These are phyloP conservation scores for Pelosia muscerda DNA, from an alignment of 2,888 invertebrate species.

Conservation along the genomic window DNA sequence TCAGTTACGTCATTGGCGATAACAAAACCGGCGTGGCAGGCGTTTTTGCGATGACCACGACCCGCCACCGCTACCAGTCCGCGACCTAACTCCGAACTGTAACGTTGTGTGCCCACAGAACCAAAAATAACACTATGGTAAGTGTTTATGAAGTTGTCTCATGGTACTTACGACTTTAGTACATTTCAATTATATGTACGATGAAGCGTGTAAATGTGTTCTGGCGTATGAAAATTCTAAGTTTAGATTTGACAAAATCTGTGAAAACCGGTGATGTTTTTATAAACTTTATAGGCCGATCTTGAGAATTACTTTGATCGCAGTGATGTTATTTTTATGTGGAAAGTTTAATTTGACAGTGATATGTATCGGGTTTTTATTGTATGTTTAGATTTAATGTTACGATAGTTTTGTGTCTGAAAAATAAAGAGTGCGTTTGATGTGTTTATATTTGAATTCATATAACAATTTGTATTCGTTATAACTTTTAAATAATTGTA, in stretches of 20 bases:
- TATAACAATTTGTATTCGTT: not conserved
- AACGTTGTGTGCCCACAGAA: slow-evolving; percentile 44
- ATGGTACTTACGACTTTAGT: slow-evolving; percentile 10
- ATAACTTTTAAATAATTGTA: not conserved
- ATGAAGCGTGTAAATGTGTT: not conserved
- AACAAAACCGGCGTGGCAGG: slow-evolving; percentile 48
- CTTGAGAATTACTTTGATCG: slow-evolving; percentile 21
- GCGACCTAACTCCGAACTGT: slow-evolving; percentile 39
- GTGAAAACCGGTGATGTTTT: slow-evolving; percentile 41
- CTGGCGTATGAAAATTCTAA: not conserved
- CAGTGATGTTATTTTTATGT: slow-evolving; percentile 16
- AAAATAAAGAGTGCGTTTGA: not conserved
- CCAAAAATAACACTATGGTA: slow-evolving; percentile 50
- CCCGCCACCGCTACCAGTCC: slow-evolving; percentile 40
- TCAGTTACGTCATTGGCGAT: slow-evolving; percentile 71
- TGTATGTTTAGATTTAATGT: not conserved
- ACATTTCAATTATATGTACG: not conserved
- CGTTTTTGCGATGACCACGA: slow-evolving; percentile 32
- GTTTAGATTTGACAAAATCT: slow-evolving; percentile 30
- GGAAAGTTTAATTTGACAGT: slow-evolving; percentile 3
- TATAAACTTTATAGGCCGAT: slow-evolving; percentile 32
- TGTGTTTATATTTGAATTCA: not conserved
- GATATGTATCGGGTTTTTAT: not conserved
- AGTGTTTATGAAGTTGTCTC: slow-evolving; percentile 63
- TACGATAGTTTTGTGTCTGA: not conserved